Base-by-base conservation (phyloP, 2,113 vertebrate species). In the Petaurus breviceps region DNA sequence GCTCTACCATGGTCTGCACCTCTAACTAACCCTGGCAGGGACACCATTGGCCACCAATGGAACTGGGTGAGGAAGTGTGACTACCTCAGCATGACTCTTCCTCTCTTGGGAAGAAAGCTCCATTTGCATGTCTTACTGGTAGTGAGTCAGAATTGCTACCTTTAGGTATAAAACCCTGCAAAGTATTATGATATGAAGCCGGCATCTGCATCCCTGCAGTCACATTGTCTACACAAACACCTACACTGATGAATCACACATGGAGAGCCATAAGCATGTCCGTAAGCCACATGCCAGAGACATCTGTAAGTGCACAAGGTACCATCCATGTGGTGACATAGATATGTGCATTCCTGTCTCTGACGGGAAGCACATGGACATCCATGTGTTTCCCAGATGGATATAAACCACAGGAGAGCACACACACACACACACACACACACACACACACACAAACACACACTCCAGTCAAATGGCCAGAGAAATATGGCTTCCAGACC, bases 401-500 rank as follows among this genome's bases (percentile, higher is more conserved):
- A 0, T 4, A 0, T 19, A 92, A 90, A 89, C 31, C 89, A 43
- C 68, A 22, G 68, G n/a, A 84, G 68, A 84, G 6, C 90, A 51
- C 1, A 52, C 37, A 0, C 1, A 14, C 0, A 12, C 43, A 54
- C 31, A 37, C 89, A 8, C 9, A 22, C 46, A 0, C 0, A 4
- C 28, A 89, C 46, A 16, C n/a, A 25, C 0, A 0, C 7, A 16
- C 0, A 26, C 0, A 9, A 0, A 0, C 12, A 25, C 11, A 24
- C 16, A 90, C 23, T 89, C 53, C 89, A 31, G 53, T 89, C 52
- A 68, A 47, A n/a, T 93, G 94, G 61, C 51, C 90, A 91, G 49
- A 92, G 49, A 23, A 19, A 26, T 95, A 49, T 90, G 90, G 51
- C 84, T 93, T 92, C 92, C 91, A 96, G 94, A 54, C 77, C 90